Evolutionary conservation across 2,888 invertebrate genomes (phyloP).

Genomic region (Mythimna pallens): DNA sequence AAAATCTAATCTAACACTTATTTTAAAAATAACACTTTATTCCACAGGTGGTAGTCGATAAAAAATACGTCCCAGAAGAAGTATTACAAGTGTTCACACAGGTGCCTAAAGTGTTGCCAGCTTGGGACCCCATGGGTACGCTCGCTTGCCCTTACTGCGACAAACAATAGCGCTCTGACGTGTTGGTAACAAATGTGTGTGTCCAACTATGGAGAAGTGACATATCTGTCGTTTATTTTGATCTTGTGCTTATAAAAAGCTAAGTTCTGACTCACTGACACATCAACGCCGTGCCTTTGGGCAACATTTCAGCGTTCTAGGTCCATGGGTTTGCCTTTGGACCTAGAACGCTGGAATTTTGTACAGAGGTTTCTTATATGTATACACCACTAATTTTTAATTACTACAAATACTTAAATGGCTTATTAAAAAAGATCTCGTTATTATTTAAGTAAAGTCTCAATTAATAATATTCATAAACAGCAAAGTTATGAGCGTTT

Average conservation of each 20-base stretch:
- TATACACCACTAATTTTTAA: no score
- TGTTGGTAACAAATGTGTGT: slow-evolving; percentile 9
- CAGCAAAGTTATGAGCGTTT: no score
- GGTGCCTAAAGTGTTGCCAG: slow-evolving; percentile 94
- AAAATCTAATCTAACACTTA: background rate
- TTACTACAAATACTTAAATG: no score
- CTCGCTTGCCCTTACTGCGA: slow-evolving; percentile 90
- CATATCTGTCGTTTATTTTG: slow-evolving; percentile 27
- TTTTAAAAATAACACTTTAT: background rate
- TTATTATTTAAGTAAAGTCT: no score
- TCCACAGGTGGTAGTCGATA: slow-evolving; percentile 94
- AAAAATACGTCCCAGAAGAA: slow-evolving; percentile 94
- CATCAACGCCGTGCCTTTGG: no score
- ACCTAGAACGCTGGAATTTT: no score
- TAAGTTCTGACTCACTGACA: no score
- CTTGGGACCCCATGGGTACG: slow-evolving; percentile 98
- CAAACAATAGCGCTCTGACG: slow-evolving; percentile 68
- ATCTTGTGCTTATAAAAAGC: background rate
- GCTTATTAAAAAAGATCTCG: no score
- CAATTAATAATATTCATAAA: no score
- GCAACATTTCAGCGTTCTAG: no score
- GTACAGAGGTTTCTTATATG: no score
- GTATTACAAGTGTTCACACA: slow-evolving; percentile 94
- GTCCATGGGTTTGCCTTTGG: no score
- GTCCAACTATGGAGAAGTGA: background rate